These are phyloP conservation scores for Drosophila incognita DNA, from an alignment of 2,888 invertebrate genomes.

Conservation along the genomic window DNA sequence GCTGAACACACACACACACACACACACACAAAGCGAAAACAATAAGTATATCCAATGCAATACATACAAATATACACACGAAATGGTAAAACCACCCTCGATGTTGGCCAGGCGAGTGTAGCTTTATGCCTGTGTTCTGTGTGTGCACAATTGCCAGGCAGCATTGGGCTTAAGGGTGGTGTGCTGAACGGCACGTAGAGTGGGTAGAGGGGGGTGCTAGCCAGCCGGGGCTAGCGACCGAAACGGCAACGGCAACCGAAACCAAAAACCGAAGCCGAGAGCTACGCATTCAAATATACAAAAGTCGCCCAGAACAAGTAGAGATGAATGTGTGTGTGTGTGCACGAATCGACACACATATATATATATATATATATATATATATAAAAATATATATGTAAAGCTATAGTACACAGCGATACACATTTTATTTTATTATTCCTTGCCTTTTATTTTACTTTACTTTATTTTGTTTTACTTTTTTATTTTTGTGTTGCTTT, in stretches of 20 bases:
- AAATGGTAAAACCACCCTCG: conserved; percentile 78
- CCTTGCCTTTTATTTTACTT: conserved; percentile 54
- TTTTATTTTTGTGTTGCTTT: conserved; percentile 41
- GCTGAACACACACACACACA: conserved; percentile 36
- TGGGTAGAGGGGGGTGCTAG: not conserved
- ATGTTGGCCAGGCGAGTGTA: conserved; percentile 23
- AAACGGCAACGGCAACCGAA: conserved; percentile 46
- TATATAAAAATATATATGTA: conserved; percentile 18
- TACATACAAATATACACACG: conserved; percentile 40
- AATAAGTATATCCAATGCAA: conserved; percentile 56
- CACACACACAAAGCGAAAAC: conserved; percentile 26
- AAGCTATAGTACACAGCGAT: conserved; percentile 45
- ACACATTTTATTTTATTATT: conserved; percentile 78
- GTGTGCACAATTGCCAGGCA: conserved; percentile 9
- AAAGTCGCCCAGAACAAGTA: conserved; percentile 48
- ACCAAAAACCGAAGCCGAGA: conserved; percentile 52
- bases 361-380: conserved; percentile 13
- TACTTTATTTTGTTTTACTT: conserved; percentile 57
- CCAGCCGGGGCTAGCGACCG: conserved; percentile 12
- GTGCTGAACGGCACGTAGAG: not conserved
- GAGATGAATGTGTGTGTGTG: conserved; percentile 56
- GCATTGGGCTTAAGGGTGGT: conserved; percentile 18
- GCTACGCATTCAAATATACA: conserved; percentile 63
- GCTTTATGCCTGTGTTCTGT: conserved; percentile 37
- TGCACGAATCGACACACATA: conserved; percentile 49